Evolutionary conservation across 2,797 vertebrate species (phyloP), one percentile per base, ranked within the genome.

Genomic region (Anguilla anguilla): DNA sequence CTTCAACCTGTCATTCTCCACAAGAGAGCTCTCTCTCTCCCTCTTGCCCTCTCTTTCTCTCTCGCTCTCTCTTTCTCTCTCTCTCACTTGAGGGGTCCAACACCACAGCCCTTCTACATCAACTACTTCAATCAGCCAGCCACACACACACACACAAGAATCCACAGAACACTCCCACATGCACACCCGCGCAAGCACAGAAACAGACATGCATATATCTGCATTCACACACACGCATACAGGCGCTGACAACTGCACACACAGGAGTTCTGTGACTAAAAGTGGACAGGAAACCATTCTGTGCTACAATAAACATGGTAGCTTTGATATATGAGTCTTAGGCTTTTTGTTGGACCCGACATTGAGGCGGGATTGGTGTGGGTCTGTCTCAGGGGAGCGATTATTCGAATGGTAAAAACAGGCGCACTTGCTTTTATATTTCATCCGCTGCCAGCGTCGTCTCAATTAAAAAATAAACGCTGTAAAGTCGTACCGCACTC

Each of bases 391-490:
- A 0, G 6, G 77, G 77, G 77, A 81, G 77, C 43, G 43, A 49
- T 81, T 49, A 81, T 81, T 81, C 22, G 81, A 81, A 81, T 81
- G 77, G 43, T 81, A 81, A 81, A 81, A 81, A 81, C 77, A 81
- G 77, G 77, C 77, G 25, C 77, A 49, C 77, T 31, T 39, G 72
- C 35, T 19, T 39, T 35, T 39, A 19, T 19, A 81, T 81, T 81
- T 49, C 77, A 81, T 81, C 77, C 43, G 19, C 77, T 46, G 77
- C 77, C 77, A 81, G 39, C 77, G 2, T 6, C 19, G 39, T 46
- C 43, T 49, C 77, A 49, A 49, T 81, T 81, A 25, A 81, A 81
- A 81, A 81, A 49, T 9, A 81, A 81, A 81, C 25, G 35, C 22
- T 6, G 17, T 81, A 81, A 81, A 81, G 77, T 81, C 22, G 49